Percentiles rank a stretch among this genome's conserved stretches.
These are phyloP conservation scores for Diceros bicornis DNA, from an alignment of 2,797 vertebrate genomes.

Conservation along the genomic window DNA sequence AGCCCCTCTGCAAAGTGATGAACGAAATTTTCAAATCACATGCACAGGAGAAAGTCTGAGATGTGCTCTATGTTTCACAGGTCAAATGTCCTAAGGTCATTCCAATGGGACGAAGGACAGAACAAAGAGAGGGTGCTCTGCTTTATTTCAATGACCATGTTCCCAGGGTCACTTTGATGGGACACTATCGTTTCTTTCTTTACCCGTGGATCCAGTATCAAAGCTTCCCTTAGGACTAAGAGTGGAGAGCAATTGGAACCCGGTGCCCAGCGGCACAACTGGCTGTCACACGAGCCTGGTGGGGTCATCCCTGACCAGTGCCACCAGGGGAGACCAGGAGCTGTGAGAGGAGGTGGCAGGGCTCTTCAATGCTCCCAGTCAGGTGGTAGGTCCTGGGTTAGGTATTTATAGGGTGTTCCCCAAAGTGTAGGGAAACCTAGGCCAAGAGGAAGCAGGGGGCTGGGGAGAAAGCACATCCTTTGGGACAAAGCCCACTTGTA, in stretches of 20 bases:
- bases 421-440: neutral
- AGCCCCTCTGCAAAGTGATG: neutral
- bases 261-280: too few species aligned
- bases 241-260: too few species aligned
- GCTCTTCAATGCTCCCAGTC: neutral
- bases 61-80: too few species aligned
- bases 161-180: neutral
- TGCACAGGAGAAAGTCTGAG: neutral
- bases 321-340: neutral
- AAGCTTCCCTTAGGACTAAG: neutral
- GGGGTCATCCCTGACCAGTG: neutral
- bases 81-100: neutral
- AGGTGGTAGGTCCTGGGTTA: neutral
- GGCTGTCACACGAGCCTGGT: rapidly evolving
- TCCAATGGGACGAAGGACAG: neutral
- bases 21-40: neutral
- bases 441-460: neutral
- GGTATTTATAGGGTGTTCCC: neutral
- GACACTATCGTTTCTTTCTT: neutral
- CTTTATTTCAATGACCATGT: neutral
- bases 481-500: neutral
- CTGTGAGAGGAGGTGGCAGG: neutral
- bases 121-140: too few species aligned
- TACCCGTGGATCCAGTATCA: neutral
- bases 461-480: neutral